Evolutionary conservation across 2,888 invertebrate genomes (phyloP).

Genomic region (Camptogramma bilineatum): DNA sequence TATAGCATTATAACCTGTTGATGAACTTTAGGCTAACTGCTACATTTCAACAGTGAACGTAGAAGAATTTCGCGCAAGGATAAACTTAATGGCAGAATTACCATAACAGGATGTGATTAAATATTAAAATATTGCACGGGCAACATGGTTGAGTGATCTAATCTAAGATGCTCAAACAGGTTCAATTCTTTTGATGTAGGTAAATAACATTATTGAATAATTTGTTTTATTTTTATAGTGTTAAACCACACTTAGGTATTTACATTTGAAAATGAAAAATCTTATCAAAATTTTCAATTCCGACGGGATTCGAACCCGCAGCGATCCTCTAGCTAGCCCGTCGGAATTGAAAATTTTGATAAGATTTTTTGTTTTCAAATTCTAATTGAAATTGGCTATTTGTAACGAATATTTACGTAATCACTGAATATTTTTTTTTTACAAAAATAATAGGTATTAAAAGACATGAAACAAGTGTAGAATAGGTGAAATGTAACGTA

Average conservation of each 20-base stretch:
- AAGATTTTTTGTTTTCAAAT: too few species aligned
- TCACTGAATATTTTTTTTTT: not conserved
- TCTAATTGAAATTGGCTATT: not conserved
- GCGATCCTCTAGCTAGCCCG: too few species aligned
- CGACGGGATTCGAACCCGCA: too few species aligned
- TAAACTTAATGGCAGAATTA: slow-evolving; percentile 14
- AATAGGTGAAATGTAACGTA: too few species aligned
- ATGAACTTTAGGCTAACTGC: not conserved
- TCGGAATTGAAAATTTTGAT: too few species aligned
- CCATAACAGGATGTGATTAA: slow-evolving; percentile 27
- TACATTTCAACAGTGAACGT: slow-evolving; percentile 16
- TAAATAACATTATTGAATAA: not conserved
- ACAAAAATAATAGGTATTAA: too few species aligned
- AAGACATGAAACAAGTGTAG: too few species aligned
- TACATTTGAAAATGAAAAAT: too few species aligned
- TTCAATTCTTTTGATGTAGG: not conserved
- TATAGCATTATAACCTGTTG: slow-evolving; percentile 1
- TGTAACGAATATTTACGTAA: not conserved
- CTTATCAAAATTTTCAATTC: too few species aligned
- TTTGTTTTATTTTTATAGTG: too few species aligned
- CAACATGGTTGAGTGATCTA: slow-evolving; percentile 17
- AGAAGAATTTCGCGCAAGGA: slow-evolving; percentile 25
- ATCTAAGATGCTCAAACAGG: slow-evolving; percentile 23
- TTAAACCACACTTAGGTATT: too few species aligned
- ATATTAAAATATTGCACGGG: slow-evolving; percentile 11